Evolutionary conservation across 2,888 invertebrate genomes (phyloP).

Genomic region (Leuctra nigra): DNA sequence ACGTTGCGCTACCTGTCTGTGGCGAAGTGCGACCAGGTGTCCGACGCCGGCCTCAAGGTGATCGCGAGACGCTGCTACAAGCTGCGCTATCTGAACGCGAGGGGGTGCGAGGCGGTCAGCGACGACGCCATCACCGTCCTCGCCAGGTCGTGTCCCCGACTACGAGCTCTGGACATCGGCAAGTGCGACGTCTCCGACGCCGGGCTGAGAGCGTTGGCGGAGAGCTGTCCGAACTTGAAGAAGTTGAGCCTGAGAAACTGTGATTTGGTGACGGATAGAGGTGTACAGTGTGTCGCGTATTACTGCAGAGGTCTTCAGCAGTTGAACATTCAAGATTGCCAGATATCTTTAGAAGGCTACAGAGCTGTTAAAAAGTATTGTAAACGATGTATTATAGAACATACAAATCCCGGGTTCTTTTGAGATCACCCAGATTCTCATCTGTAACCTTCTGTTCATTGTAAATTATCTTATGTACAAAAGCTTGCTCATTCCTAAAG

Average conservation of each 20-base stretch:
- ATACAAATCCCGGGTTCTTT: conserved; percentile 91
- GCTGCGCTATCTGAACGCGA: conserved; percentile 79
- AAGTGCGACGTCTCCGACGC: conserved; percentile 92
- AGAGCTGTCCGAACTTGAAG: conserved; percentile 84
- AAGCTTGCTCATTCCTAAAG: too few species aligned
- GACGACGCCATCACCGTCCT: conserved; percentile 85
- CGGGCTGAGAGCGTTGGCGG: conserved; percentile 76
- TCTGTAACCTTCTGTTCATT: too few species aligned
- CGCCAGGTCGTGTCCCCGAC: conserved; percentile 75
- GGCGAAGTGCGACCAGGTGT: conserved; percentile 86
- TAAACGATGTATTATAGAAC: conserved; percentile 87
- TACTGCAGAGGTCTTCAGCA: conserved; percentile 86
- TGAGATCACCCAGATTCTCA: too few species aligned
- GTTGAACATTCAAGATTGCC: conserved; percentile 89
- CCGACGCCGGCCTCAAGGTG: conserved; percentile 54
- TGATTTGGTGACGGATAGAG: conserved; percentile 84
- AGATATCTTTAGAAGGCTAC: conserved; percentile 82
- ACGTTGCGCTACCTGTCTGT: conserved; percentile 88
- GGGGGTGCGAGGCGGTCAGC: conserved; percentile 91
- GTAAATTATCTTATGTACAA: too few species aligned
- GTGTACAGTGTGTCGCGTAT: conserved; percentile 81
- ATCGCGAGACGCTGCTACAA: conserved; percentile 84
- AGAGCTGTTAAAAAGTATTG: conserved; percentile 88
- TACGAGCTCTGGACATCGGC: conserved; percentile 83
- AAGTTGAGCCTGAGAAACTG: conserved; percentile 86